A percentile compares a stretch with the other conserved stretches of the same genome.
phyloP scores from a whole-genome alignment of 2,888 invertebrate species.

The Dinocampus coccinellae region DNA sequence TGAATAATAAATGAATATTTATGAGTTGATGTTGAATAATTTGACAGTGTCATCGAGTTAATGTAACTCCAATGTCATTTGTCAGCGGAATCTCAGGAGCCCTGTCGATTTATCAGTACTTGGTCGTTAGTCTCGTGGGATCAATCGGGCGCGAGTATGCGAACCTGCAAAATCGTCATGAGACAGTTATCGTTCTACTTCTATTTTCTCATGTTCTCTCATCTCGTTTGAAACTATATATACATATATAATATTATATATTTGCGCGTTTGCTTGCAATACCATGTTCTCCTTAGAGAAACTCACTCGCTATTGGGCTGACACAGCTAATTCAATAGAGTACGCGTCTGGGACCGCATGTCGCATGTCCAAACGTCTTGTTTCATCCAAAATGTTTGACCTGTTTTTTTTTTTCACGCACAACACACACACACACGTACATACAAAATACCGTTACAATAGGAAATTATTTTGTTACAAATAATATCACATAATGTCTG shows the following conservation, averaged over 20 bases:
- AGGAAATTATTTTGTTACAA: too few species aligned
- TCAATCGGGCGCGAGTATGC: slow-evolving; percentile 3
- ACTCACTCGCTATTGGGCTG: slow-evolving; percentile 50
- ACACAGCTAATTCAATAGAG: slow-evolving; percentile 59
- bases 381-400: neutral
- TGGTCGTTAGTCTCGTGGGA: slow-evolving; percentile 3
- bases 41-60: neutral
- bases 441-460: too few species aligned
- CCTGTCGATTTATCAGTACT: slow-evolving; percentile 14
- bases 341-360: slow-evolving; percentile 54
- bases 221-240: neutral
- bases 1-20: neutral
- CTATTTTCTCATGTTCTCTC: neutral
- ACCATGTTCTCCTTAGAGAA: slow-evolving; percentile 5
- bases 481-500: too few species aligned
- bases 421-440: neutral
- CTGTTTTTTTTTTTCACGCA: neutral
- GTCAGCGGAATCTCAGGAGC: slow-evolving; percentile 4
- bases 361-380: slow-evolving; percentile 20
- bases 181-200: neutral
- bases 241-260: neutral
- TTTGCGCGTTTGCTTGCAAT: neutral
- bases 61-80: slow-evolving; percentile 7
- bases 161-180: slow-evolving; percentile 3
- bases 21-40: neutral